These are phyloP conservation scores for Pao palembangensis DNA, from an alignment of 2,113 vertebrate genomes.

Conservation along the genomic window DNA sequence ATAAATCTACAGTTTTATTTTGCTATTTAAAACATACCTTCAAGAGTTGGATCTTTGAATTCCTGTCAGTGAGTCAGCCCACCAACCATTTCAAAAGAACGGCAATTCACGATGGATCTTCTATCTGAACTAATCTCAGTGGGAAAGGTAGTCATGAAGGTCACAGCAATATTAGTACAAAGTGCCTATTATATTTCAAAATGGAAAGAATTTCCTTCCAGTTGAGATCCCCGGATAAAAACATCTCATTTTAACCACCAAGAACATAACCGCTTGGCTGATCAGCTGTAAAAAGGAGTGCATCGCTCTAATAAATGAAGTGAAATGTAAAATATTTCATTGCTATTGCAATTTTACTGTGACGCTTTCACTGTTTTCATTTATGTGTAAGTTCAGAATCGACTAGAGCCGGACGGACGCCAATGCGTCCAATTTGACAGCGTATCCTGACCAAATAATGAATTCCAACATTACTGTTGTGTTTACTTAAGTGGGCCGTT, in stretches of 20 bases:
- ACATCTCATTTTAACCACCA: background rate
- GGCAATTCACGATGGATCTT: background rate
- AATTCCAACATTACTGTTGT: constrained; percentile 18
- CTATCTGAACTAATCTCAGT: background rate
- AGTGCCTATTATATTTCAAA: constrained; percentile 1
- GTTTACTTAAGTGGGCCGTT: constrained; percentile 41
- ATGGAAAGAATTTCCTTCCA: background rate
- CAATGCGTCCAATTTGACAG: constrained; percentile 35
- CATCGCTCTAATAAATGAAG: background rate
- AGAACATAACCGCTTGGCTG: constrained; percentile 1
- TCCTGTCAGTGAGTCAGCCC: background rate
- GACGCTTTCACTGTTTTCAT: constrained; percentile 3
- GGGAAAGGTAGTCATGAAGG: background rate
- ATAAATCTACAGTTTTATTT: background rate
- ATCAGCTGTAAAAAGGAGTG: background rate
- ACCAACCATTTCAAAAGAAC: background rate
- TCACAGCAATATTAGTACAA: background rate
- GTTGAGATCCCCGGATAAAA: background rate
- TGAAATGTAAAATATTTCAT: constrained; percentile 2
- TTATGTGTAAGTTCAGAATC: constrained; percentile 5
- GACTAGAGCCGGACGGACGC: constrained; percentile 12
- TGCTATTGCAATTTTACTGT: background rate
- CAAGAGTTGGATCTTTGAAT: background rate
- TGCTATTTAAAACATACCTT: background rate
- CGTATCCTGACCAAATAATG: constrained; percentile 30